Percentiles rank a stretch among this genome's conserved stretches.
Conservation (phyloP, 2,113 vertebrate species). For the Tor tambroides region DNA sequence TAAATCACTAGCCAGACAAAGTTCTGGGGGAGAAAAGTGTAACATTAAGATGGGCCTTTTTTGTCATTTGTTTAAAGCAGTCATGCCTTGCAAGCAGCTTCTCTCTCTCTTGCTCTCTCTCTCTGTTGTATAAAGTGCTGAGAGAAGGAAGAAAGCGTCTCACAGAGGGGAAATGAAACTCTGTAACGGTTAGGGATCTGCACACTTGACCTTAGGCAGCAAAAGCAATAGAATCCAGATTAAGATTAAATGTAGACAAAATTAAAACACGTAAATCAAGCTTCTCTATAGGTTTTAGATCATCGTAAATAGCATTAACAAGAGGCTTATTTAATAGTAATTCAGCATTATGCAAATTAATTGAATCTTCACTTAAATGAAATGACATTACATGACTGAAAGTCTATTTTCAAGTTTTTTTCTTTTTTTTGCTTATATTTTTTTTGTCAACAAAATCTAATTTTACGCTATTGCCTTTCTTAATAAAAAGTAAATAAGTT, state of each 20-base stretch:
- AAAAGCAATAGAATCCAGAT: conserved; percentile 16
- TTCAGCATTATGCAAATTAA: not conserved
- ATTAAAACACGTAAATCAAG: not conserved
- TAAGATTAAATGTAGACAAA: not conserved
- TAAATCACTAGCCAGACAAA: conserved; percentile 69
- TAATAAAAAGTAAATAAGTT: not conserved
- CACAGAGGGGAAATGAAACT: conserved; percentile 5
- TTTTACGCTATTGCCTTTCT: not conserved
- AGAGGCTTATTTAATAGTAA: not conserved
- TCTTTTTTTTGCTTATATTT: not conserved
- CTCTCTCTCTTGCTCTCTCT: not conserved
- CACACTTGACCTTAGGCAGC: not conserved
- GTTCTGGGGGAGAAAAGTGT: conserved; percentile 65
- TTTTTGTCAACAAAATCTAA: not conserved
- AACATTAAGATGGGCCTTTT: conserved; percentile 68
- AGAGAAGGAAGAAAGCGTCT: conserved; percentile 7
- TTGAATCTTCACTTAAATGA: not conserved
- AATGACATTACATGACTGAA: not conserved
- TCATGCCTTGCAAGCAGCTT: conserved; percentile 52
- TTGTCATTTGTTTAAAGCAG: conserved; percentile 67
- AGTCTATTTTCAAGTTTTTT: not conserved
- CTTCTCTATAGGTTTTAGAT: not conserved
- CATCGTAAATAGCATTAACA: not conserved
- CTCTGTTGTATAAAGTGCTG: conserved; percentile 18
- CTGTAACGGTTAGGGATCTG: conserved; percentile 4